These are phyloP conservation scores for Oopsacas minuta DNA, from an alignment of 37 sponge, comb jelly and placozoan genomes.

Conservation along the genomic window DNA sequence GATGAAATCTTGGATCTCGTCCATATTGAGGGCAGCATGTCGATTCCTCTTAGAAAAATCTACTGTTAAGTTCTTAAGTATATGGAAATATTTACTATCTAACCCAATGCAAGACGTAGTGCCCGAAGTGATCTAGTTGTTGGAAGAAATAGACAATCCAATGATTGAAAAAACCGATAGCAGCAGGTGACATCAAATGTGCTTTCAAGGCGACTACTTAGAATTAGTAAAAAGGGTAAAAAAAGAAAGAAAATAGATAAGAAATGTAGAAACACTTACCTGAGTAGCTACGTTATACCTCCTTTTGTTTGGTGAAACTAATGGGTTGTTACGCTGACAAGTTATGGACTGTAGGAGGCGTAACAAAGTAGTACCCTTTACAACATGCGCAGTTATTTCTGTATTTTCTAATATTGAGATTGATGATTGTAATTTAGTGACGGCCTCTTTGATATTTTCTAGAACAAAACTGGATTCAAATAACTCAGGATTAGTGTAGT, in stretches of 20 bases:
- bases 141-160: neutral
- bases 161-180: neutral
- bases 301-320: neutral
- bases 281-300: neutral
- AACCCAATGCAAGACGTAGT: neutral
- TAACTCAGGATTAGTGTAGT: neutral
- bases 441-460: neutral
- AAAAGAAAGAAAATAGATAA: neutral
- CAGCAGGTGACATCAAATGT: neutral
- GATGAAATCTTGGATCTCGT: neutral
- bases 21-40: neutral
- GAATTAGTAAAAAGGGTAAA: neutral
- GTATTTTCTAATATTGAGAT: neutral
- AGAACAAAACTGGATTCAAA: neutral
- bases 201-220: neutral
- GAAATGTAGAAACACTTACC: neutral
- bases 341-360: neutral
- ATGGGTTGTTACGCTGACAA: neutral
- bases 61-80: neutral
- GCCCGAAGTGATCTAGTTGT: neutral
- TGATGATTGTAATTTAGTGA: neutral
- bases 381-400: neutral
- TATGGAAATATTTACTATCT: neutral
- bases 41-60: neutral
- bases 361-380: neutral